phyloP scores from a whole-genome alignment of 2,888 invertebrate genomes.

The Aspidiotus rigidus region DNA sequence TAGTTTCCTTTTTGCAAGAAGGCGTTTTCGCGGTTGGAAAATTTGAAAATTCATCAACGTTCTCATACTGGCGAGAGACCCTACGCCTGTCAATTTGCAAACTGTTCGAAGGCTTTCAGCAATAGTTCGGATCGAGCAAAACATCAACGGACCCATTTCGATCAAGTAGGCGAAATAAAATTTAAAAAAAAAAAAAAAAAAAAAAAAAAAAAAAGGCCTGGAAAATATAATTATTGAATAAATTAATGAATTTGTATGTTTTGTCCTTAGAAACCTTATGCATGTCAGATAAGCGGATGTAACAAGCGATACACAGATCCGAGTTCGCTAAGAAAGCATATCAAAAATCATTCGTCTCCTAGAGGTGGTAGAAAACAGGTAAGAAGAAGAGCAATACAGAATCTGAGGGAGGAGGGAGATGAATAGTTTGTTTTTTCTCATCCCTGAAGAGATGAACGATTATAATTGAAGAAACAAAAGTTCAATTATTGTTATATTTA shows the following conservation, averaged over 20 bases:
- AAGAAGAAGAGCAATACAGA: neutral
- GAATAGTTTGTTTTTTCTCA: too few relatives aligned
- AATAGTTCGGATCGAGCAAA: constrained; percentile 98
- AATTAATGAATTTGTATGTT: neutral
- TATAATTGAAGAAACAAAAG: too few relatives aligned
- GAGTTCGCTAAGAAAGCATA: constrained; percentile 83
- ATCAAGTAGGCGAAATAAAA: constrained; percentile 60
- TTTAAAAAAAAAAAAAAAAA: neutral
- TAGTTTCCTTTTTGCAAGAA: constrained; percentile 91
- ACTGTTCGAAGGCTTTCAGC: constrained; percentile 92
- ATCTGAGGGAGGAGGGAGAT: too few relatives aligned
- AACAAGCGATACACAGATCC: constrained; percentile 89
- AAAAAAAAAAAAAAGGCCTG: too few relatives aligned
- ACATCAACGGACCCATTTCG: constrained; percentile 96
- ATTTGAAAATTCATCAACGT: constrained; percentile 92
- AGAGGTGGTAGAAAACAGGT: constrained; percentile 4
- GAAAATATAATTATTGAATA: neutral
- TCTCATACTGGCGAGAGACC: constrained; percentile 95
- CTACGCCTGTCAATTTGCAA: constrained; percentile 84
- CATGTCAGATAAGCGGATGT: constrained; percentile 78
- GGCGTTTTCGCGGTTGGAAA: constrained; percentile 92
- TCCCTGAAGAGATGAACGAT: too few relatives aligned
- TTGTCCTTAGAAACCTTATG: constrained; percentile 71
- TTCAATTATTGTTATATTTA: too few relatives aligned
- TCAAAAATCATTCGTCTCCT: constrained; percentile 61